phyloP scores from a whole-genome alignment of 2,888 invertebrate genomes.

The Cephus spinipes region DNA sequence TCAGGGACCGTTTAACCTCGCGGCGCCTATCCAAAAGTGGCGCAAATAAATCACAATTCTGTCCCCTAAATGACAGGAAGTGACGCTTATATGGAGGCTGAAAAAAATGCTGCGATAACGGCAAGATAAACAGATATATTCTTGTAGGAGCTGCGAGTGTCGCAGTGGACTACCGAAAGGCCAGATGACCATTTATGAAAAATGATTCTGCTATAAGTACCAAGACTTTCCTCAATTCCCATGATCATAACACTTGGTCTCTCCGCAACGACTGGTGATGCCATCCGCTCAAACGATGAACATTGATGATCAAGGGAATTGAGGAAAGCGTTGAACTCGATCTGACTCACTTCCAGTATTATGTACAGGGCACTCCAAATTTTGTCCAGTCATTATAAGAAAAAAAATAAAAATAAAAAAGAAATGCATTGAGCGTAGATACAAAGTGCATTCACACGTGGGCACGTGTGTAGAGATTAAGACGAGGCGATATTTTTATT shows the following conservation, averaged over 20 bases:
- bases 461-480: not conserved
- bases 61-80: not conserved
- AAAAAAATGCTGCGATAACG: not conserved
- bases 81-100: not conserved
- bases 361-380: not conserved
- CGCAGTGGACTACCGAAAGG: not conserved
- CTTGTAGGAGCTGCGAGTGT: not conserved
- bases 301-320: not conserved
- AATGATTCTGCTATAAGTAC: not conserved
- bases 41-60: conserved; percentile 2
- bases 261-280: not conserved
- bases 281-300: not conserved
- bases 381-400: not conserved
- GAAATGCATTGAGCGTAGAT: not conserved
- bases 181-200: not conserved
- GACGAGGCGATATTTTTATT: not conserved
- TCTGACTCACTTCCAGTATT: not conserved
- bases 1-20: not conserved
- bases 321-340: not conserved
- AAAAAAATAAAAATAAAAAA: not conserved
- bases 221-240: not conserved
- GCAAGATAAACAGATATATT: not conserved
- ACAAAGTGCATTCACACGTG: not conserved
- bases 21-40: not conserved
- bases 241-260: not conserved